A percentile compares a stretch with the other conserved stretches of the same genome.
phyloP scores from a whole-genome alignment of 2,888 invertebrate species.

The Congeria kusceri region DNA sequence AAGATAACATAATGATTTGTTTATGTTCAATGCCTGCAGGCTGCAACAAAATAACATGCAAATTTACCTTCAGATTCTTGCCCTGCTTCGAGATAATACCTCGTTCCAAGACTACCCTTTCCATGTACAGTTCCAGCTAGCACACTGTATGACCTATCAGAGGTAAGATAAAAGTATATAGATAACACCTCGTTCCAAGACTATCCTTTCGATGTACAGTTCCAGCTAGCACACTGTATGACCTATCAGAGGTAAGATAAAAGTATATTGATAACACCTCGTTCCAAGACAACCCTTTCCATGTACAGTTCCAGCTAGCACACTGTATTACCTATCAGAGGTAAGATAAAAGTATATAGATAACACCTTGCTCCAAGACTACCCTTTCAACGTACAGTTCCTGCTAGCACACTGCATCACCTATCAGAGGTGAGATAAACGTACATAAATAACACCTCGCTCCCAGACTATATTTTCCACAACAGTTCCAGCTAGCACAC shows the following conservation, averaged over 20 bases:
- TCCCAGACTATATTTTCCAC: no score
- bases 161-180: constrained; percentile 50
- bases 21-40: no score
- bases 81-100: constrained; percentile 69
- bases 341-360: no score
- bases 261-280: constrained; percentile 58
- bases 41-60: no score
- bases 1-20: no score
- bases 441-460: no score
- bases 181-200: constrained; percentile 63
- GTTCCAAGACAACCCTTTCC: constrained; percentile 73
- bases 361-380: no score
- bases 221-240: constrained; percentile 73
- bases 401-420: constrained; percentile 47
- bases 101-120: constrained; percentile 76
- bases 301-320: constrained; percentile 73
- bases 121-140: constrained; percentile 72
- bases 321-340: constrained; percentile 71
- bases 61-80: constrained; percentile 66
- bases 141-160: constrained; percentile 74
- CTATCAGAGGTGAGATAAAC: constrained; percentile 67
- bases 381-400: constrained; percentile 6
- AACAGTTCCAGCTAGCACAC: no score
- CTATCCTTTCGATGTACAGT: constrained; percentile 72
- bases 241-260: constrained; percentile 69